Base-by-base conservation (phyloP, 2,113 vertebrate species). In the Ammodytes marinus region DNA sequence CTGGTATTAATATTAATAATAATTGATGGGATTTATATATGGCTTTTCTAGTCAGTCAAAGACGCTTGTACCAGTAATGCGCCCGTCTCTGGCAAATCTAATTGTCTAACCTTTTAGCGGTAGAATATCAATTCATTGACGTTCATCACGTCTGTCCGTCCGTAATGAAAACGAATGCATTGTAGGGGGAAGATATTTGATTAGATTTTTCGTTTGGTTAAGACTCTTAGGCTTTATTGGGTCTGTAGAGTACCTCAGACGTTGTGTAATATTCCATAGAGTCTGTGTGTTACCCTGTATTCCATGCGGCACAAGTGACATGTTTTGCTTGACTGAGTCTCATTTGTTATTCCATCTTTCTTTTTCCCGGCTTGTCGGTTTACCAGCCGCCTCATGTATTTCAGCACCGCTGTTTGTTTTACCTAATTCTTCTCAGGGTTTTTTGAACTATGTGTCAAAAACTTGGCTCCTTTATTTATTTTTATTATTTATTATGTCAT, bases 401-500 rank as follows among this genome's bases (percentile, higher is more conserved):
- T 80, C 68, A 50, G 43, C 13, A n/a, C 11, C 3, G 14, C 42
- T 74, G 49, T 77, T 69, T 77, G 78, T 68, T 66, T 67, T 58
- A 27, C 45, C 64, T 60, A 14, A 45, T 49, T 42, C 61, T 54
- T 27, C 12, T 60, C 15, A 59, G 68, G 68, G 27, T 27, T 27
- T 57, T 79, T 58, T 68, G 40, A 67, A 65, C 66, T 46, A 64
- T 79, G 77, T 83, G 54, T 77, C 49, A 60, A n/a, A 60, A 79
- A 86, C 27, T 27, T 27, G 27, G 27, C 27, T 1, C 27, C 27
- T n/a, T n/a, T n/a, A n/a, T n/a, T n/a, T n/a, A n/a, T n/a, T n/a
- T n/a, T n/a, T n/a, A n/a, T n/a, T n/a, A 15, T 79, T 58, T 27
- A 13, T n/a, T 37, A 37, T 11, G 35, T 74, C 6, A 1, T 55